Conservation (phyloP, 1,140 invertebrate genomes). For the Pygmarrhopalites habei region DNA sequence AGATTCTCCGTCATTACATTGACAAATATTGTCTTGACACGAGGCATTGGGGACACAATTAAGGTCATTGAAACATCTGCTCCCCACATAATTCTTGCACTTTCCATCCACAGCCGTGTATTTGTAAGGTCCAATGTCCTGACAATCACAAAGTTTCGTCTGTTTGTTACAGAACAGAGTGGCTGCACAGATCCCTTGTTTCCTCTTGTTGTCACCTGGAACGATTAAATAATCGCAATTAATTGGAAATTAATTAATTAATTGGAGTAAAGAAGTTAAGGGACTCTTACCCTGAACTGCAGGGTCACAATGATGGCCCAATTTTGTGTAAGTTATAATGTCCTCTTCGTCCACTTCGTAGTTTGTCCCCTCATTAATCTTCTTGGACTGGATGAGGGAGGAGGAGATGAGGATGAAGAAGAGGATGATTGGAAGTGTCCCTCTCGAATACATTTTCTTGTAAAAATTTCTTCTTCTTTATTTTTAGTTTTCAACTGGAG, state of each 20-base stretch:
- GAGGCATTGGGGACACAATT: slow-evolving; percentile 2
- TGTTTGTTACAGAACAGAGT: background rate
- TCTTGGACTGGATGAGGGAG: background rate
- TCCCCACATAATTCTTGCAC: slow-evolving; percentile 5
- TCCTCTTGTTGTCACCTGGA: slow-evolving; percentile 1
- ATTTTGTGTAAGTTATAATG: background rate
- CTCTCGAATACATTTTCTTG: too few species aligned
- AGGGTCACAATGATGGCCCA: background rate
- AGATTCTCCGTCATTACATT: too few species aligned
- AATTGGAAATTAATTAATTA: too few species aligned
- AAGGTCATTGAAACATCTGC: background rate
- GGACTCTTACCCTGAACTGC: too few species aligned
- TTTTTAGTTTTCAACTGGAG: too few species aligned
- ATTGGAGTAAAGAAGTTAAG: too few species aligned
- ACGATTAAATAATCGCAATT: too few species aligned
- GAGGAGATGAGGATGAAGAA: too few species aligned
- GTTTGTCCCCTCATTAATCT: background rate
- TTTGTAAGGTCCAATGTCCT: slow-evolving; percentile 1
- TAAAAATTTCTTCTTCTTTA: too few species aligned
- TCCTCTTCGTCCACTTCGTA: background rate
- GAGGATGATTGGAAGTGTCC: too few species aligned
- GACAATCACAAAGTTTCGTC: slow-evolving; percentile 2
- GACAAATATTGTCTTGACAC: background rate
- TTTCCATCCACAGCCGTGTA: slow-evolving; percentile 5
- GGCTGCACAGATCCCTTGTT: background rate